A percentile compares a stretch with the other conserved stretches of the same genome.
Evolutionary conservation across 1,140 invertebrate species (phyloP).

Genomic region (Anagrus nilaparvatae): DNA sequence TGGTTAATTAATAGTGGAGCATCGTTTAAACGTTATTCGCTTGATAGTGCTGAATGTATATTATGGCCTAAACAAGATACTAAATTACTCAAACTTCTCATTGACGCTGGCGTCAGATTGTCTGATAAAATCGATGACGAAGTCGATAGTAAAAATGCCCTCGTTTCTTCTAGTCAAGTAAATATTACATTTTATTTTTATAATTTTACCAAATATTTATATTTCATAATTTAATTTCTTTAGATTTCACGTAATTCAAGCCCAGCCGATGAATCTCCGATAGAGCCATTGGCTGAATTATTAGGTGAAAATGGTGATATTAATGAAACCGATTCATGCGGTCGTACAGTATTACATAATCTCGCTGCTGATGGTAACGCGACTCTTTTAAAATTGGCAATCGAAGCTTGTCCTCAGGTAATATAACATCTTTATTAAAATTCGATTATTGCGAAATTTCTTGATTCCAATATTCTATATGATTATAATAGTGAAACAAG

Average conservation of each 20-base stretch:
- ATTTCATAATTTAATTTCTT: slow-evolving; percentile 1
- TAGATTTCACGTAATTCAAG: slow-evolving; percentile 39
- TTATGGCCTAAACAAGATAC: slow-evolving; percentile 45
- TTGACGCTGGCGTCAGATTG: slow-evolving; percentile 54
- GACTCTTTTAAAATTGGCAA: slow-evolving; percentile 50
- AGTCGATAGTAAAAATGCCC: slow-evolving; percentile 38
- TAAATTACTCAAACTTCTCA: slow-evolving; percentile 52
- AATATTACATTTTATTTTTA: background rate
- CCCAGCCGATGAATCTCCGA: slow-evolving; percentile 37
- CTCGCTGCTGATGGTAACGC: slow-evolving; percentile 65
- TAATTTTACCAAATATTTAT: slow-evolving; percentile 5
- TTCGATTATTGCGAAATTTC: too few relatives aligned
- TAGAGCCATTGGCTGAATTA: slow-evolving; percentile 37
- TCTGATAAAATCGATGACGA: slow-evolving; percentile 42
- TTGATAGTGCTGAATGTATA: slow-evolving; percentile 41
- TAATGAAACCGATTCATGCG: slow-evolving; percentile 48
- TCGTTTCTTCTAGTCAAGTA: slow-evolving; percentile 44
- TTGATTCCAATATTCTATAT: too few relatives aligned
- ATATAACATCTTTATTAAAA: slow-evolving; percentile 5
- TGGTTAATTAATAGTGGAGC: slow-evolving; percentile 59
- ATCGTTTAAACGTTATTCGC: slow-evolving; percentile 52
- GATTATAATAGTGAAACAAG: too few relatives aligned
- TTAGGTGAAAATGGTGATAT: slow-evolving; percentile 40
- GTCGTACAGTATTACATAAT: slow-evolving; percentile 62
- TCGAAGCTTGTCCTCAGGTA: slow-evolving; percentile 47